Conservation (phyloP, 2,113 vertebrate genomes). For the Talpa occidentalis region DNA sequence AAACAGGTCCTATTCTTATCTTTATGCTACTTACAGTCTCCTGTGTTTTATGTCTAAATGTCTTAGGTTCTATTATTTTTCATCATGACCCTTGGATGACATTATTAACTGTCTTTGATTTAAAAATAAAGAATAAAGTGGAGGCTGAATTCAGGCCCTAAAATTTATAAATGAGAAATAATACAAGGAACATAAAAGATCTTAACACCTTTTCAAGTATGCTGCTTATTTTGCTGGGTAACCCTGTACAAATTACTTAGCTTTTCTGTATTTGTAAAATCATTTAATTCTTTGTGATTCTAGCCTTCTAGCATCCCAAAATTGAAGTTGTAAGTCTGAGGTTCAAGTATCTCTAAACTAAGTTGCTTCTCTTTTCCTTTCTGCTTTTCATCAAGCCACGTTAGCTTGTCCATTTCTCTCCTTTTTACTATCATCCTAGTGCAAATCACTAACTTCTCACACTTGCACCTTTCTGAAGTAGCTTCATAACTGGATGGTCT, state of each 20-base stretch:
- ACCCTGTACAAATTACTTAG: not conserved
- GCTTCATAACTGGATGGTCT: not conserved
- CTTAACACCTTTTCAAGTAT: not conserved
- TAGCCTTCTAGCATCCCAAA: not conserved
- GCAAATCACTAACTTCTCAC: not conserved
- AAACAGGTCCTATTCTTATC: not conserved
- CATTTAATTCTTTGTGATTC: not conserved
- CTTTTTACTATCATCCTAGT: not conserved
- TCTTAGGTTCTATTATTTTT: not conserved
- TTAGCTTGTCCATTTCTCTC: not conserved
- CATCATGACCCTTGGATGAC: not conserved
- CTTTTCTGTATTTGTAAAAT: conserved; percentile 7
- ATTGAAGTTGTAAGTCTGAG: not conserved
- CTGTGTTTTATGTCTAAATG: not conserved
- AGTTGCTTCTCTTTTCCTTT: not conserved
- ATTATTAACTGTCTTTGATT: not conserved
- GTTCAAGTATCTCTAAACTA: not conserved
- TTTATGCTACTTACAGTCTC: not conserved
- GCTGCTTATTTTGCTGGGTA: not conserved
- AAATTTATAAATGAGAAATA: not conserved
- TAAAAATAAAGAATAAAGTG: not conserved
- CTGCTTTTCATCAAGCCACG: not conserved
- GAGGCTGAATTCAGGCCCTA: not conserved
- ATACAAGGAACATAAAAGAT: not conserved
- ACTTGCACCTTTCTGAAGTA: not conserved